Evolutionary conservation across 2,797 vertebrate species (phyloP).

Genomic region (Synaphobranchus kaupii): DNA sequence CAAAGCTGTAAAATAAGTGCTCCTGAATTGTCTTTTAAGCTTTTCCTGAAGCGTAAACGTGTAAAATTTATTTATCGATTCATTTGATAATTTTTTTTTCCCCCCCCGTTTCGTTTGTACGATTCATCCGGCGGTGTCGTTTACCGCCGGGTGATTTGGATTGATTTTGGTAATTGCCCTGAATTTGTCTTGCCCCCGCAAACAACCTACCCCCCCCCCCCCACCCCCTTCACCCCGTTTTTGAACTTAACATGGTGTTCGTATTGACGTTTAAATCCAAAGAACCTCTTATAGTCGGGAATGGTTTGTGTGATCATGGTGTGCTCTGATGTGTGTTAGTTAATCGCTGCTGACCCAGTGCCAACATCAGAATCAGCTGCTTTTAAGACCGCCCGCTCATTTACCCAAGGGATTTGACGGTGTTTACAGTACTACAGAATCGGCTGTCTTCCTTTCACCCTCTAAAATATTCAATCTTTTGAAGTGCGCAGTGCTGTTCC

Average conservation of each 20-base stretch:
- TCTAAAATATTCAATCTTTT: not conserved
- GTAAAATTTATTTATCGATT: not conserved
- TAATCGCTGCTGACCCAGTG: not conserved
- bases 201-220: not conserved
- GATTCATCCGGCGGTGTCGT: not conserved
- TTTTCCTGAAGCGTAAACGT: not conserved
- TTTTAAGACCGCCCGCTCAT: not conserved
- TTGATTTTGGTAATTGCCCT: not conserved
- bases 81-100: not conserved
- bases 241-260: not conserved
- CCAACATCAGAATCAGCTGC: not conserved
- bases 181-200: not conserved
- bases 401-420: not conserved
- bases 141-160: not conserved
- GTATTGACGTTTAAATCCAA: not conserved
- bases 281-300: not conserved
- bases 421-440: not conserved
- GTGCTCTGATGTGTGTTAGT: not conserved
- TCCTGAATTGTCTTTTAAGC: not conserved
- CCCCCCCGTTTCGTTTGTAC: not conserved
- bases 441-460: not conserved
- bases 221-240: not conserved
- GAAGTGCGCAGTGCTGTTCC: not conserved
- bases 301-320: not conserved
- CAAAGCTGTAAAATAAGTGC: not conserved